A percentile compares a stretch with the other conserved stretches of the same genome.
phyloP scores from a whole-genome alignment of 2,797 vertebrate species.

The Falco concolor region DNA sequence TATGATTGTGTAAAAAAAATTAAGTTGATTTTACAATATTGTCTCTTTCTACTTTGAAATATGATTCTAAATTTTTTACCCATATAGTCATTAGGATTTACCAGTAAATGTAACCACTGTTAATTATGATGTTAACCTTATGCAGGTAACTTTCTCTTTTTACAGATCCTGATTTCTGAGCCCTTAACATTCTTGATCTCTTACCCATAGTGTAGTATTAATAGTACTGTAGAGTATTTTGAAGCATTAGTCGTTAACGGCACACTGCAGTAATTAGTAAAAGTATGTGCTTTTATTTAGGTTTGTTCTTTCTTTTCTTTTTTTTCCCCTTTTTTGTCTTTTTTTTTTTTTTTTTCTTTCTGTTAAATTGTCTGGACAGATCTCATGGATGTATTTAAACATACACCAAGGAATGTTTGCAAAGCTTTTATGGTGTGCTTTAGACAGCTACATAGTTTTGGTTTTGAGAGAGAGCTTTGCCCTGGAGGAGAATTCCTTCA shows the following conservation, averaged over 20 bases:
- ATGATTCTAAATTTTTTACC: not conserved
- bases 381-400: conserved; percentile 28
- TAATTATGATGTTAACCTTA: not conserved
- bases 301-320: not conserved
- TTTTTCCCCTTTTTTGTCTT: not conserved
- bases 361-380: conserved; percentile 7
- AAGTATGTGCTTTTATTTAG: not conserved
- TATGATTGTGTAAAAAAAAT: not conserved
- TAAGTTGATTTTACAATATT: not conserved
- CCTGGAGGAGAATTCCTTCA: conserved; percentile 68
- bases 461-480: conserved; percentile 55
- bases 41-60: not conserved
- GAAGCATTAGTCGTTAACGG: not conserved
- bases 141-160: not conserved
- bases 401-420: conserved; percentile 41
- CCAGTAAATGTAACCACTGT: not conserved
- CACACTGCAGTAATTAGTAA: conserved; percentile 29
- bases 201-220: not conserved
- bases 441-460: conserved; percentile 44
- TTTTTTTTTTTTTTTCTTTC: not conserved
- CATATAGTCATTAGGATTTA: not conserved
- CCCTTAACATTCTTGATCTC: not conserved
- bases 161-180: not conserved
- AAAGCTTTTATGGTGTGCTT: conserved; percentile 55
- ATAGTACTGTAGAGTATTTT: not conserved